Evolutionary conservation across 92 coral and sea anemone genomes (phyloP), one percentile per base, ranked within the genome.

Genomic region (Porites evermanni): DNA sequence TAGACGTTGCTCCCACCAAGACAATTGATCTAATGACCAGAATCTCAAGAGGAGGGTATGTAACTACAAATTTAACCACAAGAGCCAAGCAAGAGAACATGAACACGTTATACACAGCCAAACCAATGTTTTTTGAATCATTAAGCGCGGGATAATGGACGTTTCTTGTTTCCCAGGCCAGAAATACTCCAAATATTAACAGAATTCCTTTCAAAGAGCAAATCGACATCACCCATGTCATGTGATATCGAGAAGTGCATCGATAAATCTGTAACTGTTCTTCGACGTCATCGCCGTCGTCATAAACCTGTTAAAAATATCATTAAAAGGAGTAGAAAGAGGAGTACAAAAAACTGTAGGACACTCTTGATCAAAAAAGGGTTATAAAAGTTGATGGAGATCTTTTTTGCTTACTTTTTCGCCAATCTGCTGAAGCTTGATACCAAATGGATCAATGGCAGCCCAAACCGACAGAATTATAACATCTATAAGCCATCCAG

Each of bases 141-240:
- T 95, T 95, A 38, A 95, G 89, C 18, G 94, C 95, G 5, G 89
- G 86, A 70, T 88, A 90, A 59, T 85, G 93, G 12, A 95, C 98
- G 82, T 93, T 90, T 56, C 97, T 75, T 12, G 98, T 95, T 63
- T 95, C 97, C 94, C 93, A 95, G 12, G 98, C 96, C 56, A 95
- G 90, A 84, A 95, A 95, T 87, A 93, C 90, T 20, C 98, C 98
- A 38, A 93, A 95, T 47, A 95, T 77, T 2, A 95, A 86, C 4
- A 95, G 76, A 53, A 93, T 78, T 2, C 98, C 98, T 81, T 95
- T 95, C 20, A 89, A 89, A 47, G 86, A 66, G 14, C 94, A 89
- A 74, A 93, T 78, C 0, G 91, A 89, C 24, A 89, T 71, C 63
- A 95, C 84, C 98, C 98, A 95, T 9, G 80, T 50, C 26, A 75